These are phyloP conservation scores for Protonemura montana DNA, from an alignment of 2,888 invertebrate species.

Conservation along the genomic window DNA sequence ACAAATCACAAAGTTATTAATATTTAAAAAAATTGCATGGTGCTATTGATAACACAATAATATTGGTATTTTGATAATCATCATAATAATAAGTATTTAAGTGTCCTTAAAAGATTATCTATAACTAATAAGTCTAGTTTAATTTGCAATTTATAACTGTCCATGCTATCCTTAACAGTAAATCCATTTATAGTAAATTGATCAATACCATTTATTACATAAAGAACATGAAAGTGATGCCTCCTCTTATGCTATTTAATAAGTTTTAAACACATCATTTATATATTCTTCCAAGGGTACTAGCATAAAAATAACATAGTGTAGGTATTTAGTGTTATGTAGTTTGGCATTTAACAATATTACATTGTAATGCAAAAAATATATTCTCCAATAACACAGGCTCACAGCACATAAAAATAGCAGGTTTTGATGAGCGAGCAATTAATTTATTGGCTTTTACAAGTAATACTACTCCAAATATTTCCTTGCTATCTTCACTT, in stretches of 20 bases:
- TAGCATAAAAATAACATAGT: neutral
- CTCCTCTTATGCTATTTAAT: neutral
- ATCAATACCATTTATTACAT: neutral
- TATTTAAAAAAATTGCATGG: neutral
- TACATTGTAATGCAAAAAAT: neutral
- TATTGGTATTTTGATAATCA: neutral
- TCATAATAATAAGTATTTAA: neutral
- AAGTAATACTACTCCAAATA: no score
- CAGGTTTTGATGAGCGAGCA: neutral
- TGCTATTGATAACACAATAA: neutral
- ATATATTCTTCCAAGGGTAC: neutral
- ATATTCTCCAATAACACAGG: neutral
- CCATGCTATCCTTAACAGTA: neutral
- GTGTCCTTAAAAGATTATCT: neutral
- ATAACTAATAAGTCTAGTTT: neutral
- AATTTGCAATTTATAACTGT: neutral
- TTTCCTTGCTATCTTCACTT: no score
- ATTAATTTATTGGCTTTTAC: neutral
- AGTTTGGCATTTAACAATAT: neutral
- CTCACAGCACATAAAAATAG: neutral
- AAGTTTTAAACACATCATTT: neutral
- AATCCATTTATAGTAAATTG: neutral
- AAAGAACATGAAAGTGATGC: neutral
- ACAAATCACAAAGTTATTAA: neutral
- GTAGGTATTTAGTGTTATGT: neutral